Evolutionary conservation across 92 coral and sea anemone genomes (phyloP).

Genomic region (Heteractis magnifica): DNA sequence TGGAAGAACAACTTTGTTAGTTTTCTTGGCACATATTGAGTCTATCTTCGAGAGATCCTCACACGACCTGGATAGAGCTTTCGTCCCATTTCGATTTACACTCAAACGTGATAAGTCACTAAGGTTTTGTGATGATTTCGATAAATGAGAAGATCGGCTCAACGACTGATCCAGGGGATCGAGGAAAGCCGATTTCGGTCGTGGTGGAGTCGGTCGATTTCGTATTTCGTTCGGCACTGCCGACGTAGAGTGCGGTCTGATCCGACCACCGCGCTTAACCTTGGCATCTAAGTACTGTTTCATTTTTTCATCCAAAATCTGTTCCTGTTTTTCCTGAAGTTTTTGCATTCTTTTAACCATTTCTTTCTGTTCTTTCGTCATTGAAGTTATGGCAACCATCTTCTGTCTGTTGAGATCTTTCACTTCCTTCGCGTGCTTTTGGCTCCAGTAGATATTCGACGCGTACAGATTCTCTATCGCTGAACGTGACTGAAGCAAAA

Average conservation of each 20-base stretch:
- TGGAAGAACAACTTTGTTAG: slow-evolving; percentile 55
- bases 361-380: slow-evolving; percentile 79
- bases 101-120: slow-evolving; percentile 37
- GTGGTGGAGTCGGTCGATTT: slow-evolving; percentile 33
- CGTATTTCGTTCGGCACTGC: slow-evolving; percentile 55
- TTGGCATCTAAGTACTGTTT: slow-evolving; percentile 44
- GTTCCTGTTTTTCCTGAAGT: slow-evolving; percentile 72
- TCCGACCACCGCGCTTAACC: slow-evolving; percentile 39
- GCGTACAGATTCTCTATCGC: slow-evolving; percentile 90
- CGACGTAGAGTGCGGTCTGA: slow-evolving; percentile 80
- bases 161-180: slow-evolving; percentile 51
- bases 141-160: slow-evolving; percentile 42
- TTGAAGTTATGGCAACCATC: slow-evolving; percentile 54
- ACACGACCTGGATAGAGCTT: slow-evolving; percentile 59
- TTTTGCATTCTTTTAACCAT: slow-evolving; percentile 75
- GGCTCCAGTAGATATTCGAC: slow-evolving; percentile 89
- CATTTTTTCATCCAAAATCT: slow-evolving; percentile 57
- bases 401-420: slow-evolving; percentile 69
- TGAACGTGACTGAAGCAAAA: slow-evolving; percentile 86
- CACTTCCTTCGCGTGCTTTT: slow-evolving; percentile 78
- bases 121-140: slow-evolving; percentile 63
- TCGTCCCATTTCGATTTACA: slow-evolving; percentile 28
- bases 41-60: slow-evolving; percentile 63
- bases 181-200: slow-evolving; percentile 71
- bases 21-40: not conserved